phyloP scores from a whole-genome alignment of 2,797 vertebrate species.

The Acestrorhynchus altus region DNA sequence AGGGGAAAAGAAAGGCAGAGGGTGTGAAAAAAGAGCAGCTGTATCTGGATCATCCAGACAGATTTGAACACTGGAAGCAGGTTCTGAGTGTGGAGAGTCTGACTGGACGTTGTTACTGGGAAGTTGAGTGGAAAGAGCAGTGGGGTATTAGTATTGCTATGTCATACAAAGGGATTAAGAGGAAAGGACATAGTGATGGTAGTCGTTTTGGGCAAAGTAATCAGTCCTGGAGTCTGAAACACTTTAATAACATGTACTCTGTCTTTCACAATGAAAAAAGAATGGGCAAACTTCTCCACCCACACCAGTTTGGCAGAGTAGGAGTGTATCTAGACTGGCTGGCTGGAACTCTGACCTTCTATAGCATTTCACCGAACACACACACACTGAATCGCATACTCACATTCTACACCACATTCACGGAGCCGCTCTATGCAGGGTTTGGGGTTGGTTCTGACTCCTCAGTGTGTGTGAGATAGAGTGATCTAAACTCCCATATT shows the following conservation, averaged over 20 bases:
- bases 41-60: neutral
- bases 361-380: neutral
- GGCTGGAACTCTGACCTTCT: neutral
- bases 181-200: neutral
- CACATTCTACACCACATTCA: neutral
- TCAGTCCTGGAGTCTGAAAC: neutral
- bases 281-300: too few relatives aligned
- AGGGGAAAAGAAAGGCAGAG: neutral
- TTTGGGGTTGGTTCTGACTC: neutral
- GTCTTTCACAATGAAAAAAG: neutral
- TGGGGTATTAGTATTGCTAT: neutral
- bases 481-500: too few relatives aligned
- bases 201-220: neutral
- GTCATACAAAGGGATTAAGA: neutral
- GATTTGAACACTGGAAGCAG: neutral
- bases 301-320: neutral
- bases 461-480: conserved; percentile 1
- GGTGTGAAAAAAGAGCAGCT: neutral
- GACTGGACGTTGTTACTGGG: neutral
- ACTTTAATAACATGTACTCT: neutral
- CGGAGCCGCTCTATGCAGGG: neutral
- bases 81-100: neutral
- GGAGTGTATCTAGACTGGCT: neutral
- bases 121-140: neutral
- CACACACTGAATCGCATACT: neutral